These are phyloP conservation scores for Lycocerus yunnanus DNA, from an alignment of 2,888 invertebrate genomes.

Conservation along the genomic window DNA sequence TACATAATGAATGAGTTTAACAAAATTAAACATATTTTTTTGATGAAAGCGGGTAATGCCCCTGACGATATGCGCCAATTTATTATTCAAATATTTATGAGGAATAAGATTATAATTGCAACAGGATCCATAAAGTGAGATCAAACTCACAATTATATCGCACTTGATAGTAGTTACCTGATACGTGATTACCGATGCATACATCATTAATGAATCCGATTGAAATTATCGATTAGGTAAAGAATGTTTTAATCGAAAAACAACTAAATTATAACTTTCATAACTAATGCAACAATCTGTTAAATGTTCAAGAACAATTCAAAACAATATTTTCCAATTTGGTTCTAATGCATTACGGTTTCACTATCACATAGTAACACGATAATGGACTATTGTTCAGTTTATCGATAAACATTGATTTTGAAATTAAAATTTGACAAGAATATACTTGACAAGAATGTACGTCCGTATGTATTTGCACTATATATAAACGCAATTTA, in stretches of 20 bases:
- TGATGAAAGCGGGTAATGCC: no score
- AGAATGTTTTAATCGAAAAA: not conserved
- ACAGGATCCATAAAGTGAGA: not conserved
- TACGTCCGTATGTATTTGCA: no score
- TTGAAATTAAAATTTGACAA: not conserved
- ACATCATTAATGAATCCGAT: not conserved
- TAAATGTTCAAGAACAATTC: not conserved
- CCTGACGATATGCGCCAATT: no score
- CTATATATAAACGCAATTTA: not conserved
- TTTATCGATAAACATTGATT: slow-evolving; percentile 5
- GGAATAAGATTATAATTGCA: not conserved
- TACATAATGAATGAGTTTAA: not conserved
- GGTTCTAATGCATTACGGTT: slow-evolving; percentile 4
- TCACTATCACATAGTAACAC: slow-evolving; percentile 3
- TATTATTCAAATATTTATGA: no score
- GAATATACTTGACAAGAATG: not conserved
- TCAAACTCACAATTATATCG: no score
- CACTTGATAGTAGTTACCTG: no score
- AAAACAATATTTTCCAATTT: not conserved
- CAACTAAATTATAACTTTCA: not conserved
- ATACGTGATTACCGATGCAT: not conserved
- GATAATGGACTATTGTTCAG: slow-evolving; percentile 11
- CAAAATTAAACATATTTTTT: not conserved
- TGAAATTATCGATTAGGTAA: not conserved
- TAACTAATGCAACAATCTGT: not conserved